A percentile compares a stretch with the other conserved stretches of the same genome.
phyloP scores from a whole-genome alignment of 2,113 vertebrate genomes.

The Montifringilla adamsi region DNA sequence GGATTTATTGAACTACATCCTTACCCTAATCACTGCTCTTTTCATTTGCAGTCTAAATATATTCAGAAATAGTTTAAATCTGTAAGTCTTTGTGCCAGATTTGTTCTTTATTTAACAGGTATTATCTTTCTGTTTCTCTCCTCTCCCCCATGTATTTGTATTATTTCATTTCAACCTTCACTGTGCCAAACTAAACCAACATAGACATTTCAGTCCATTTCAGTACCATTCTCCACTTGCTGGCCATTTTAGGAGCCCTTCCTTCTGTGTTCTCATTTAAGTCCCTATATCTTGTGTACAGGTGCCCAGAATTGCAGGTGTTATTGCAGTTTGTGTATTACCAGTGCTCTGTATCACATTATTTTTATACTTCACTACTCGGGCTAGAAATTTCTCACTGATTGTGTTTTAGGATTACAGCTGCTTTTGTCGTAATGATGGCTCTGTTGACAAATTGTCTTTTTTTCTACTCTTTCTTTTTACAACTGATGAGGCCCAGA shows the following conservation, averaged over 20 bases:
- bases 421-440: not conserved
- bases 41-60: not conserved
- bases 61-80: not conserved
- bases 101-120: not conserved
- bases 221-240: not conserved
- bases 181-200: not conserved
- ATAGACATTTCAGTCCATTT: not conserved
- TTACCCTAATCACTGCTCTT: not conserved
- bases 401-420: not conserved
- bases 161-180: not conserved
- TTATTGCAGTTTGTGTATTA: not conserved
- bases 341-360: accelerated
- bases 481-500: not conserved
- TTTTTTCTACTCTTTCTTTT: not conserved
- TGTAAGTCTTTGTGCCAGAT: not conserved
- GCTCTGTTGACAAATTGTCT: not conserved
- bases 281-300: accelerated
- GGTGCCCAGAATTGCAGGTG: not conserved
- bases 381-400: not conserved
- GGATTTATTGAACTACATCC: not conserved
- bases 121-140: not conserved
- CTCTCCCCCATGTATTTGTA: not conserved
- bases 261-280: not conserved
- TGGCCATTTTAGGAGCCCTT: not conserved
- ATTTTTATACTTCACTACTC: not conserved